Conservation (phyloP, 2,113 vertebrate genomes). For the Elaphurus davidianus region DNA sequence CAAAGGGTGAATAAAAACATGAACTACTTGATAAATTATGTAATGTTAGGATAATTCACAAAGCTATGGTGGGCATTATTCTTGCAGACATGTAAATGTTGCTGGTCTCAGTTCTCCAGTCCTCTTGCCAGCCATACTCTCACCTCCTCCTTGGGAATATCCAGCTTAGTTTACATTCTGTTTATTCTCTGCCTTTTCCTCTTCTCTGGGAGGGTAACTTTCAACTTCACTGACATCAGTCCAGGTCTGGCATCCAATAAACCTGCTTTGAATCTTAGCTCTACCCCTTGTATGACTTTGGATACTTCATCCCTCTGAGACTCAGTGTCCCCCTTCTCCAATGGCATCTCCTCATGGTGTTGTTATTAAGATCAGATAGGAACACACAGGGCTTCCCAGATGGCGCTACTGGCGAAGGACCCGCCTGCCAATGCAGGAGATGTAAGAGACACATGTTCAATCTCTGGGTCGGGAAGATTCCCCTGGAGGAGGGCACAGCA, state of each 20-base stretch:
- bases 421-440: background rate
- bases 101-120: background rate
- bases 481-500: background rate
- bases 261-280: background rate
- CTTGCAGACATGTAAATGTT: background rate
- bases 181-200: background rate
- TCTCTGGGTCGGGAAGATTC: accelerated
- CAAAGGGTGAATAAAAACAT: background rate
- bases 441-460: background rate
- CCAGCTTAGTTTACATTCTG: background rate
- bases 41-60: background rate
- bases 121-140: background rate
- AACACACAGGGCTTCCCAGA: background rate
- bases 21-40: background rate
- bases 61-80: background rate
- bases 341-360: background rate
- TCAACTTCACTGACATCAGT: background rate
- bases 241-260: background rate
- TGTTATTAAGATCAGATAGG: background rate
- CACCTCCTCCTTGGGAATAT: background rate
- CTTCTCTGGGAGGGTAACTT: background rate
- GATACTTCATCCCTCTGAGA: background rate
- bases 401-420: background rate
- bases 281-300: background rate
- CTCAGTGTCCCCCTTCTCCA: background rate